phyloP scores from a whole-genome alignment of 2,797 vertebrate genomes.

The Carapus acus region DNA sequence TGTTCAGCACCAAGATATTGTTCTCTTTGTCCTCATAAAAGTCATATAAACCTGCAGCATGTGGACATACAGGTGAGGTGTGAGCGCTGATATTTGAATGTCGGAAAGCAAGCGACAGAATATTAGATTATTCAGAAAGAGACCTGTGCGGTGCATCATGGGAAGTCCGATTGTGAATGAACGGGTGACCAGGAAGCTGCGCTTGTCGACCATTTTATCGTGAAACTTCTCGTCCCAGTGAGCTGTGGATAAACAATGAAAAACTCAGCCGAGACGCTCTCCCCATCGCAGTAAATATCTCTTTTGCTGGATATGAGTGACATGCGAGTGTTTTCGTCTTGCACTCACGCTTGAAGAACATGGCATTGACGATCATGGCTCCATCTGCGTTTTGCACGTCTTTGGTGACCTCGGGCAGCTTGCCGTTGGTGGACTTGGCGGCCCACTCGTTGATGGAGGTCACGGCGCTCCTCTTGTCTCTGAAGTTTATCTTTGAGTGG shows the following conservation, averaged over 20 bases:
- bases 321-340: no score
- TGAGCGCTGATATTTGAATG: background rate
- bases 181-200: slow-evolving; percentile 85
- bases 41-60: slow-evolving; percentile 81
- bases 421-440: slow-evolving; percentile 85
- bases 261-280: no score
- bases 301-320: no score
- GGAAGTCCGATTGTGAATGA: slow-evolving; percentile 81
- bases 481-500: slow-evolving; percentile 93
- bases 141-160: slow-evolving; percentile 98
- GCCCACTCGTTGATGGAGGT: slow-evolving; percentile 98
- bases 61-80: background rate
- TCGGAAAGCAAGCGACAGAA: background rate
- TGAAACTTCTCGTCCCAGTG: slow-evolving; percentile 95
- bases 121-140: slow-evolving; percentile 1
- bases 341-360: slow-evolving; percentile 97
- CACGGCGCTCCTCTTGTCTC: slow-evolving; percentile 90
- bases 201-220: slow-evolving; percentile 92
- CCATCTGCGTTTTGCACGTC: slow-evolving; percentile 90
- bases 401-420: slow-evolving; percentile 87
- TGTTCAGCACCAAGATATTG: slow-evolving; percentile 79
- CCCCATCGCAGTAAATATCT: background rate
- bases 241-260: slow-evolving; percentile 62
- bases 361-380: slow-evolving; percentile 90
- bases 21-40: slow-evolving; percentile 84